Evolutionary conservation across 37 sponge, comb jelly and placozoan species (phyloP), one percentile per base, ranked within the genome.

Genomic region (Bolinopsis microptera): DNA sequence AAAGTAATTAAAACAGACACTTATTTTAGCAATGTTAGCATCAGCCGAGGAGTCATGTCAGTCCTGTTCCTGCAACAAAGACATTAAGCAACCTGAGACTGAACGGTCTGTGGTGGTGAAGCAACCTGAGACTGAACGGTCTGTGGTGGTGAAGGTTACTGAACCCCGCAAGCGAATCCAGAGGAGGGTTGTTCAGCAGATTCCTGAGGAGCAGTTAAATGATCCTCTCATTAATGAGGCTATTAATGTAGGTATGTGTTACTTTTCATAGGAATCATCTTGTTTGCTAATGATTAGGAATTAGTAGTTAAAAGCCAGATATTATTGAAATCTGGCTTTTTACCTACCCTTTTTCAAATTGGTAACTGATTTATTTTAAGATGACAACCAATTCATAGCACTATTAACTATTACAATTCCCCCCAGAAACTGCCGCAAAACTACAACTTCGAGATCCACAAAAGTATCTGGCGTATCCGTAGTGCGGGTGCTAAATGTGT

Each of bases 361-460:
- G n/a, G n/a, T n/a, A n/a, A n/a, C n/a, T n/a, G n/a, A n/a, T n/a
- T n/a, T n/a, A n/a, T n/a, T n/a, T n/a, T 18, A 61, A 18, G 18
- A 18, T 61, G 68, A 18, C 18, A 61, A 61, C 16, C 68, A 61
- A 9, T 61, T 21, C 18, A 18, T 61, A 61, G 68, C 68, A 61
- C 68, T 61, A 18, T 61, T 9, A 61, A 61, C 68, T 61, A 18
- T 61, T 18, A 61, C 68, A 21, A 18, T 21, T 61, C 18, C 18
- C 68, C 28, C 2, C 92, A 69, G 92, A 28, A 86, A 39, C 93
- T 98, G 0, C 98, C 98, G 23, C n/a, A 68, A 0, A 98, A 98
- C 92, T 98, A 98, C 94, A 98, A 98, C 93, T 98, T 98, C 94
- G 98, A 98, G 69, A 93, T 98, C 30, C 96, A 96, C 93, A 98